phyloP scores from a whole-genome alignment of 2,888 invertebrate species.

The Galeopsomyia nigrocyanea region DNA sequence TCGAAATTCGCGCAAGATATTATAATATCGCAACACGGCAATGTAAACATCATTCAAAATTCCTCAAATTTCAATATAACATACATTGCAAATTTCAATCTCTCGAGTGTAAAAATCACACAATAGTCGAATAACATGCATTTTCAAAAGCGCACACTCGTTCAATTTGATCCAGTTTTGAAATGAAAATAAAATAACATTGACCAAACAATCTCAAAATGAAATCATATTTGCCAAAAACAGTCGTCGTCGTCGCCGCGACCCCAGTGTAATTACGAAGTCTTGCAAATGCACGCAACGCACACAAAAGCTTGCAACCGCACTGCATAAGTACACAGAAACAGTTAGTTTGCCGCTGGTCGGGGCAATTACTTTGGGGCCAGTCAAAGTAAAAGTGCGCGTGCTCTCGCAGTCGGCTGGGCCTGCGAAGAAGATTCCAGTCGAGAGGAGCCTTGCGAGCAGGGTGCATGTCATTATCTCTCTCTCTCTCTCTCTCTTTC shows the following conservation, averaged over 20 bases:
- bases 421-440: slow-evolving; percentile 51
- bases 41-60: background rate
- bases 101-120: background rate
- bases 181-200: too few species aligned
- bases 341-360: too few species aligned
- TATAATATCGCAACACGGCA: too few species aligned
- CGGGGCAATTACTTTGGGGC: too few species aligned
- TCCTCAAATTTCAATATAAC: background rate
- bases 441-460: slow-evolving; percentile 23
- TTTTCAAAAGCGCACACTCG: too few species aligned
- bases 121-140: background rate
- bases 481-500: background rate
- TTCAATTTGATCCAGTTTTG: too few species aligned
- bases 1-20: too few species aligned
- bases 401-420: slow-evolving; percentile 55
- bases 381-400: slow-evolving; percentile 52
- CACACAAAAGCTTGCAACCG: background rate
- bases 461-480: slow-evolving; percentile 50
- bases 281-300: background rate
- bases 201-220: too few species aligned
- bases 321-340: too few species aligned
- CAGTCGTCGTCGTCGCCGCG: too few species aligned
- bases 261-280: background rate
- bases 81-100: background rate
- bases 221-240: too few species aligned